phyloP scores from a whole-genome alignment of 2,113 vertebrate species.

The Ptilorrhoa leucosticta region DNA sequence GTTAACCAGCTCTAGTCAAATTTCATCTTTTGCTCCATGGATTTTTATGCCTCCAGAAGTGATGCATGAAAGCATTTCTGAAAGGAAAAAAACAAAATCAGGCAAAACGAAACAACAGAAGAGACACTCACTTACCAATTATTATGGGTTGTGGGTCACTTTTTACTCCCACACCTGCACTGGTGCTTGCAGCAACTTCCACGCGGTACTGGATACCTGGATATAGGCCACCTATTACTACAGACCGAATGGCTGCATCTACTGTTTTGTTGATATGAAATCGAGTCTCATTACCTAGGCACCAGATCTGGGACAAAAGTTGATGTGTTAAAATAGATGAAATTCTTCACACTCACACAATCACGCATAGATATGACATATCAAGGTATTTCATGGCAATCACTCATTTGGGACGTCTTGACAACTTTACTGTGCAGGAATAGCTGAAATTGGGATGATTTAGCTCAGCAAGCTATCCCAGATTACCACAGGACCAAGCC shows the following conservation, averaged over 20 bases:
- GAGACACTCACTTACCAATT: conserved; percentile 81
- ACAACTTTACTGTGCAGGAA: background rate
- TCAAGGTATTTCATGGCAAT: background rate
- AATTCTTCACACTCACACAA: background rate
- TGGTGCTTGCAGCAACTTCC: conserved; percentile 96
- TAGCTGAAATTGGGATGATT: background rate
- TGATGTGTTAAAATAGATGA: background rate
- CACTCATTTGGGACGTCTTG: background rate
- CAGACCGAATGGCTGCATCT: conserved; percentile 94
- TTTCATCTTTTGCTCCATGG: background rate
- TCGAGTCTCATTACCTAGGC: conserved; percentile 94
- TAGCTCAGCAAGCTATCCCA: background rate
- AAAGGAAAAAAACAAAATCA: background rate
- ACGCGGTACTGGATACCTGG: conserved; percentile 91
- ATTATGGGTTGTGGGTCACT: conserved; percentile 93
- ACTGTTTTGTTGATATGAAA: conserved; percentile 99
- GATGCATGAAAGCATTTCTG: background rate
- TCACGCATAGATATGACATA: fast-evolving
- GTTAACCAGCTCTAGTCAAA: background rate
- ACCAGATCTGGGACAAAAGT: conserved; percentile 87
- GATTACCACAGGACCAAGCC: background rate
- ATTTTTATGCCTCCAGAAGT: background rate
- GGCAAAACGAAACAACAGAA: background rate
- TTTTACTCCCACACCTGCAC: conserved; percentile 92
- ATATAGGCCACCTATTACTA: conserved; percentile 93